Base-by-base conservation (phyloP, 2,888 invertebrate genomes). In the Mythimna impura region DNA sequence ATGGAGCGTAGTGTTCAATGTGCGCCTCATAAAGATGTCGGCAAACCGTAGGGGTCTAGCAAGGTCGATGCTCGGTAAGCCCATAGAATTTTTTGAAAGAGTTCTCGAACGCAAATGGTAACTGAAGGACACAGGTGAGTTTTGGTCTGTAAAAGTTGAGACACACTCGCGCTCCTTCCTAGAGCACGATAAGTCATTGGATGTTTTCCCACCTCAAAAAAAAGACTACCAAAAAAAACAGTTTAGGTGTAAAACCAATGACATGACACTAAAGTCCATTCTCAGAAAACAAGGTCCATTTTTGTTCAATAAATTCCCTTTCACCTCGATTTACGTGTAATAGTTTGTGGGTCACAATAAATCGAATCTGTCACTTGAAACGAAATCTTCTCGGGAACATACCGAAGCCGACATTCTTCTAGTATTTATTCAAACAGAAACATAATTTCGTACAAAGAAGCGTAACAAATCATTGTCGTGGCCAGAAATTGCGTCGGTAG, bases 371-470 rank as follows among this genome's bases (percentile, higher is more conserved):
- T 73, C 74, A 66, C 52, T 57, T 80, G 52, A 66, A 76, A 80
- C 80, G 74, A 80, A 47, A 25, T 55, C 61, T 57, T 61, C 10
- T 50, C 54, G 66, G 55, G 61, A 74, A 62, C 22, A 25, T 12
- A 47, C 61, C 0, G 10, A 7, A 8, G 10, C 8, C 54, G 66
- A 61, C 50, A 74, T 80, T 47, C 54, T 64, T 76, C 50, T 34
- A 52, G 61, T 65, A 65, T 76, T 80, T 65, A 79, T 80, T 76
- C 43, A 73, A 65, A 76, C 43, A 55, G 80, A 80, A 79, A 79
- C 12, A 73, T 61, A 61, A 79, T 65, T 73, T 61, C 54, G 73
- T 12, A 65, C 40, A 65, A 65, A 71, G 71, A 77, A 64, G 2
- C 40, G 60, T n/a, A n/a, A 76, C 50, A 65, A 73, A 73, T 78